These are phyloP conservation scores for Oncorhynchus mykiss DNA, from an alignment of 2,113 vertebrate species.

Conservation along the genomic window DNA sequence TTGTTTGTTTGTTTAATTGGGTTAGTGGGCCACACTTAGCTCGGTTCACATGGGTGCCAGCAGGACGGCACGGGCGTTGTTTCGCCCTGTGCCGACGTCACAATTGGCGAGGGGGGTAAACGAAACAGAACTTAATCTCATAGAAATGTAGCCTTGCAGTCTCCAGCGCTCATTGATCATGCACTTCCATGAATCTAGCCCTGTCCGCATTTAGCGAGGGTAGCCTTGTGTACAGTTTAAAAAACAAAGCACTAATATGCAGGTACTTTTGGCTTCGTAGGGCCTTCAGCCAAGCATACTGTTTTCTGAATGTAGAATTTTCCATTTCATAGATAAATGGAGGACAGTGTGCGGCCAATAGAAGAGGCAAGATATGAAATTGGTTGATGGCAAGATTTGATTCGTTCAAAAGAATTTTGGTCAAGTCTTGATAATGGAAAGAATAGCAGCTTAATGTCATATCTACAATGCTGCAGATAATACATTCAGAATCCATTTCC, in stretches of 20 bases:
- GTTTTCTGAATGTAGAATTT: constrained; percentile 59
- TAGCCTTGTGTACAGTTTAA: constrained; percentile 70
- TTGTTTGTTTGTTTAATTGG: constrained; percentile 29
- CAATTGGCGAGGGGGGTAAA: constrained; percentile 15
- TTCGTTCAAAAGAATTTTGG: constrained; percentile 16
- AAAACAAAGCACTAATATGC: constrained; percentile 69
- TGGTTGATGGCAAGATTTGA: constrained; percentile 52
- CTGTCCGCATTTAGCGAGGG: constrained; percentile 61
- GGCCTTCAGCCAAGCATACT: constrained; percentile 50
- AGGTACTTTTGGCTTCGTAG: constrained; percentile 65
- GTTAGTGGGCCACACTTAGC: constrained; percentile 26
- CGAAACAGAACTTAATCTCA: constrained; percentile 57
- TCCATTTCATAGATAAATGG: constrained; percentile 31
- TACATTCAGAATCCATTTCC: constrained; percentile 20
- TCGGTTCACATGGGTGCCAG: constrained; percentile 47
- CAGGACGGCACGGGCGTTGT: constrained; percentile 51
- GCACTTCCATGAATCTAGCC: constrained; percentile 72
- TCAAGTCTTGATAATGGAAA: constrained; percentile 52
- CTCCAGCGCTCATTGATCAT: constrained; percentile 70
- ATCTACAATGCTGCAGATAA: constrained; percentile 48
- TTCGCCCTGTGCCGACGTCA: constrained; percentile 46
- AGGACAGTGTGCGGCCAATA: constrained; percentile 28
- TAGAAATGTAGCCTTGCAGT: constrained; percentile 63
- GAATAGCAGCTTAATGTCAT: constrained; percentile 48
- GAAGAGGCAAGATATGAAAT: constrained; percentile 35